These are phyloP conservation scores for Sclerurus mexicanus DNA, from an alignment of 2,113 vertebrate genomes.

Conservation along the genomic window DNA sequence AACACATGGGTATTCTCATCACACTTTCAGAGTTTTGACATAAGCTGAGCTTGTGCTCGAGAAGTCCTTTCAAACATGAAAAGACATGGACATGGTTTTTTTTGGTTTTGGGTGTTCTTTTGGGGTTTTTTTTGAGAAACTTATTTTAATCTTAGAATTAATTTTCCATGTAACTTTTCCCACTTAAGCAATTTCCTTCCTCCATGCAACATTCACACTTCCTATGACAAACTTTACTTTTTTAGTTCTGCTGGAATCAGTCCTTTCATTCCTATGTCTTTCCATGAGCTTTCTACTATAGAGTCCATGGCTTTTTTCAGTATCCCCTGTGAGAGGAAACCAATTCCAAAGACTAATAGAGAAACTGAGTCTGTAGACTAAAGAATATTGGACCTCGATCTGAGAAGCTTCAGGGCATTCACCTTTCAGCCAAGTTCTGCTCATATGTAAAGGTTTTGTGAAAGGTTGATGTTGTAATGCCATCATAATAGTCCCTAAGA, in stretches of 20 bases:
- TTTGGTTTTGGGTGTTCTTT: too few relatives aligned
- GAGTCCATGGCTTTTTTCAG: not conserved
- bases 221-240: not conserved
- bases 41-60: not conserved
- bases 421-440: not conserved
- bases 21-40: not conserved
- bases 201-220: accelerated
- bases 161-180: not conserved
- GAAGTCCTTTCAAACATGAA: not conserved
- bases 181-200: not conserved
- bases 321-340: not conserved
- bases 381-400: not conserved
- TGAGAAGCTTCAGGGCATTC: not conserved
- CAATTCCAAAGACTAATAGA: not conserved
- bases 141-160: not conserved
- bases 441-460: not conserved
- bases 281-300: not conserved
- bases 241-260: not conserved
- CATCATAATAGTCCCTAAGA: not conserved
- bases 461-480: not conserved
- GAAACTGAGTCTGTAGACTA: not conserved
- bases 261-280: not conserved
- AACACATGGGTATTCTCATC: not conserved
- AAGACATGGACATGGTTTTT: accelerated
- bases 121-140: not conserved